Base-by-base conservation (phyloP, 2,113 vertebrate species). In the Pollimyrus isidori region DNA sequence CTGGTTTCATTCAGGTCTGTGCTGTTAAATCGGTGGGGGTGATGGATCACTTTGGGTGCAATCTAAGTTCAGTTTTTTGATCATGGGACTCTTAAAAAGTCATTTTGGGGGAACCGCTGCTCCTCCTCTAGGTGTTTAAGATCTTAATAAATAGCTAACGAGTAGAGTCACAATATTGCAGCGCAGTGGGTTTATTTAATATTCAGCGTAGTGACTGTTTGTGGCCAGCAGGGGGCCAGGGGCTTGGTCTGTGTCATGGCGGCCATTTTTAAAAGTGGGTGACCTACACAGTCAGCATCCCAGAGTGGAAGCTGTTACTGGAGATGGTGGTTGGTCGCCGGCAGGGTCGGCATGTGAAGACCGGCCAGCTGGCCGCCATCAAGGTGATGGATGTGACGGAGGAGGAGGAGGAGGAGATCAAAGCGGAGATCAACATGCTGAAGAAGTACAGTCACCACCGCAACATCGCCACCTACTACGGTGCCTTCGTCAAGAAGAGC, bases 341-440 rank as follows among this genome's bases (percentile, higher is more conserved):
- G 6, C 42, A 98, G 97, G 97, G 97, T 90, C 96, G 97, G 89
- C 97, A 98, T 58, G 97, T 98, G 91, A 98, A 98, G 94, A 98
- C 97, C 0, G 97, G 97, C 91, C 97, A 98, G 95, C 95, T 98
- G 94, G 97, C 97, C 46, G 97, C 97, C 93, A 98, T 98, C 93
- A 98, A 98, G 92, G 97, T 98, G 93, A 98, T 98, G 97, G 97
- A 98, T 46, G 97, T 98, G 65, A 98, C 97, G 0, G 97, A 98
- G 95, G 97, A 98, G 23, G 97, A 98, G 88, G 97, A 98, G 42
- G 97, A 98, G 90, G 97, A 98, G 93, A 98, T 98, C 92, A 98
- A 98, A 90, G 97, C 97, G 58, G 97, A 98, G 93, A 98, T 98
- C 94, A 98, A 98, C 95, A 98, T 98, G 97, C 91, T 98, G 93